Evolutionary conservation across 2,113 vertebrate species (phyloP), one percentile per base, ranked within the genome.

Genomic region (Ahaetulla prasina): DNA sequence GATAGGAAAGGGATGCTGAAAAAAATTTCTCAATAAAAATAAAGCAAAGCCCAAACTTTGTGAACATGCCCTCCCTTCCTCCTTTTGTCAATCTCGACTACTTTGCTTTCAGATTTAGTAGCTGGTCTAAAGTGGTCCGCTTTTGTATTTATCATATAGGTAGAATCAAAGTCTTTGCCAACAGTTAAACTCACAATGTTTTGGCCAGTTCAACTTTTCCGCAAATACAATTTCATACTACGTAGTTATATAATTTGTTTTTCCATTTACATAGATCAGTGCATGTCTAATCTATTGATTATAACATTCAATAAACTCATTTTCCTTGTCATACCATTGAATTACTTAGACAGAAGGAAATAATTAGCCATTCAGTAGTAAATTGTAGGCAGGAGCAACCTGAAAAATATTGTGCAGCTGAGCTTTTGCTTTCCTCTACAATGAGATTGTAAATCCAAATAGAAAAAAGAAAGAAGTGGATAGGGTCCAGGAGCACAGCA

Each of bases 371-470:
- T 5, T 57, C 27, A 52, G 1, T 85, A 74, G 52, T 53, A 35
- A 50, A 23, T 3, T 27, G 52, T 93, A 52, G n/a, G 20, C 91
- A 91, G 87, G 88, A 95, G 43, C 0, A 0, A 14, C 27, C 63
- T 91, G 88, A 86, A 94, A 60, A 43, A n/a, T 35, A 45, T 60
- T 35, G 63, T 43, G 4, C 87, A 93, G 55, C 84, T 93, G 20
- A n/a, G 2, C 27, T 90, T 94, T 35, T 80, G 10, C 60, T 53
- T 88, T 80, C 80, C 74, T 92, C 80, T 92, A 55, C 74, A 94
- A 89, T 43, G 92, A 88, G n/a, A 47, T 92, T 54, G 84, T 89
- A 90, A 94, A 91, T 45, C 90, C 86, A 52, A 91, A 87, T 8
- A 27, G 18, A 96, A 0, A 60, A 55, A 50, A 85, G 8, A 87